Evolutionary conservation across 2,888 invertebrate genomes (phyloP).

Genomic region (Anaspis maculata): DNA sequence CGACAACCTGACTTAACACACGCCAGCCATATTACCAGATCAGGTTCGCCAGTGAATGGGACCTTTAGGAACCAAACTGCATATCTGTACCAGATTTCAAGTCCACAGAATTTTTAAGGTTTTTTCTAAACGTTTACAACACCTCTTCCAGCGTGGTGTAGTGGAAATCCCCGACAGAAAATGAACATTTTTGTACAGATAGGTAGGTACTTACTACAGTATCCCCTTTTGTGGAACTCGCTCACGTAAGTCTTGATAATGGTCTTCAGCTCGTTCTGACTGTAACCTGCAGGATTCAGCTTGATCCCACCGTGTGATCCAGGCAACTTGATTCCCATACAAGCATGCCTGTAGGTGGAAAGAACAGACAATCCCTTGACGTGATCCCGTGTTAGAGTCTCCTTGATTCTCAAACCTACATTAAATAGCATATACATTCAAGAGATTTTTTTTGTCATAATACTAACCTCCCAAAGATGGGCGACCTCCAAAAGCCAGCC

Average conservation of each 20-base stretch:
- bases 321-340: constrained; percentile 31
- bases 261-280: constrained; percentile 26
- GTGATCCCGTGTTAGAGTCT: constrained; percentile 29
- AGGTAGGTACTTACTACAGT: constrained; percentile 17
- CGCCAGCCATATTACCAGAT: too few species aligned
- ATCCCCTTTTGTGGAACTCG: constrained; percentile 25
- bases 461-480: constrained; percentile 32
- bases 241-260: constrained; percentile 26
- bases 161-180: too few species aligned
- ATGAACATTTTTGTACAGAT: too few species aligned
- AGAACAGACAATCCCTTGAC: constrained; percentile 34
- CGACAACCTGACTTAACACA: too few species aligned
- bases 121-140: too few species aligned
- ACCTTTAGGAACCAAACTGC: too few species aligned
- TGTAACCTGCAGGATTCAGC: constrained; percentile 27
- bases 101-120: too few species aligned
- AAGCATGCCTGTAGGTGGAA: constrained; percentile 32
- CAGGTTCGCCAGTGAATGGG: too few species aligned
- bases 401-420: constrained; percentile 29
- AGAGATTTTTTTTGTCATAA: neutral
- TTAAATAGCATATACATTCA: neutral
- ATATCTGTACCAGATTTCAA: too few species aligned
- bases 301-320: constrained; percentile 36
- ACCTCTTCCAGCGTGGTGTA: too few species aligned
- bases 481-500: constrained; percentile 21